Conservation (phyloP, 2,888 invertebrate genomes). For the Drosophila vallismaia region DNA sequence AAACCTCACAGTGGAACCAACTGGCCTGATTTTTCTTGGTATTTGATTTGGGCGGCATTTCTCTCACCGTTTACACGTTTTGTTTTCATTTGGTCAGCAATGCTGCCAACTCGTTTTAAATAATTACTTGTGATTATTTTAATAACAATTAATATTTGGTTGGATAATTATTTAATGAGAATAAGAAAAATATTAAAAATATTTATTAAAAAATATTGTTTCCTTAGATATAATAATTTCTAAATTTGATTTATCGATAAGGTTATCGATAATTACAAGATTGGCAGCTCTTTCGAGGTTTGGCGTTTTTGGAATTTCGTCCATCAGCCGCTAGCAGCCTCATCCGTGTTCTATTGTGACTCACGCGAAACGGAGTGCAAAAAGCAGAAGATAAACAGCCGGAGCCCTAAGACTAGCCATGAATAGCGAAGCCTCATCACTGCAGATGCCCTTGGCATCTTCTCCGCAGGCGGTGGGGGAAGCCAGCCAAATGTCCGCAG, state of each 20-base stretch:
- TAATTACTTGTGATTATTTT: not conserved
- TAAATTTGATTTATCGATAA: not conserved
- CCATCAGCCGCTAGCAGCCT: not conserved
- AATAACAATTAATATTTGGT: no score
- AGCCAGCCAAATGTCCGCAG: conserved; percentile 26
- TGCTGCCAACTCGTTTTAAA: not conserved
- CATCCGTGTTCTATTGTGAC: conserved; percentile 17
- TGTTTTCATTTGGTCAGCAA: conserved; percentile 23
- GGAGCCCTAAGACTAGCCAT: conserved; percentile 40
- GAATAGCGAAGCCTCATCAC: conserved; percentile 75
- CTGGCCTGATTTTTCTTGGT: conserved; percentile 77
- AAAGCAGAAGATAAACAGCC: conserved; percentile 1
- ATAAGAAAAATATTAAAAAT: no score
- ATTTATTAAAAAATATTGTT: no score
- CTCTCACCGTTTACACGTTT: conserved; percentile 23
- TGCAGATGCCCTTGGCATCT: conserved; percentile 49
- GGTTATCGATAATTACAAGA: no score
- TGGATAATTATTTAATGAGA: no score
- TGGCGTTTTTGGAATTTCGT: no score
- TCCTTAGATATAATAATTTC: no score
- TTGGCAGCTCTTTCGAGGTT: no score
- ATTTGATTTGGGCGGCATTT: conserved; percentile 83
- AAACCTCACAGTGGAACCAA: conserved; percentile 82
- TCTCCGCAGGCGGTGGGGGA: conserved; percentile 21
- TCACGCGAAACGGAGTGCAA: conserved; percentile 19